A percentile compares a stretch with the other conserved stretches of the same genome.
phyloP scores from a whole-genome alignment of 2,113 vertebrate genomes.

The Colaptes auratus region DNA sequence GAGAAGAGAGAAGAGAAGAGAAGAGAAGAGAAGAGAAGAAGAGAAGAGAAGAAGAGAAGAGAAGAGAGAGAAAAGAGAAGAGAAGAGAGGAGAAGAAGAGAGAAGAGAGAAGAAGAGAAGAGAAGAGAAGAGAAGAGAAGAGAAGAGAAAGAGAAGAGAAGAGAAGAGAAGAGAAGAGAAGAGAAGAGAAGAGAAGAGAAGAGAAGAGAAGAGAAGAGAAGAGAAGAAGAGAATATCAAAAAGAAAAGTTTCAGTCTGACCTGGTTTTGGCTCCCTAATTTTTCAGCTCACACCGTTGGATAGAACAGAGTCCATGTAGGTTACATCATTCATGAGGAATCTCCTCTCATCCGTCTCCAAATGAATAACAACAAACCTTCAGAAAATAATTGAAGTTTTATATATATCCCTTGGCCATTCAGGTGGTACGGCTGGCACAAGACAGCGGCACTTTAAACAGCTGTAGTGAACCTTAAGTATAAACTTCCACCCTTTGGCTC shows the following conservation, averaged over 20 bases:
- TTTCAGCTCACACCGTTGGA: conserved; percentile 66
- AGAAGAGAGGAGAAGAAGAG: neutral
- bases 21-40: neutral
- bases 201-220: no score
- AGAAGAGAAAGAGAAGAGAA: no score
- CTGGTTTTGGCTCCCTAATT: conserved; percentile 67
- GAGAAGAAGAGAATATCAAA: neutral
- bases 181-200: no score
- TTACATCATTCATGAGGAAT: conserved; percentile 65
- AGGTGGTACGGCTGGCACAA: conserved; percentile 68
- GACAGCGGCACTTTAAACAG: conserved; percentile 57
- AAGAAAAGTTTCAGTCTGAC: conserved; percentile 51
- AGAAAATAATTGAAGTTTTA: conserved; percentile 73
- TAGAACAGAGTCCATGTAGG: conserved; percentile 58
- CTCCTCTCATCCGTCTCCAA: conserved; percentile 70
- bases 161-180: no score
- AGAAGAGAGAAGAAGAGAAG: no score
- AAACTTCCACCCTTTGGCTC: conserved; percentile 63
- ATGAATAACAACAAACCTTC: conserved; percentile 67
- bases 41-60: no score
- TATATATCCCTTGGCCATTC: conserved; percentile 72
- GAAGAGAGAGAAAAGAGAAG: neutral
- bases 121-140: no score
- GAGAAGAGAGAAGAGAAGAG: no score
- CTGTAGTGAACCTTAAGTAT: conserved; percentile 66